Evolutionary conservation across 2,888 invertebrate species (phyloP), one percentile per base, ranked within the genome.

Genomic region (Patella ulyssiponensis): DNA sequence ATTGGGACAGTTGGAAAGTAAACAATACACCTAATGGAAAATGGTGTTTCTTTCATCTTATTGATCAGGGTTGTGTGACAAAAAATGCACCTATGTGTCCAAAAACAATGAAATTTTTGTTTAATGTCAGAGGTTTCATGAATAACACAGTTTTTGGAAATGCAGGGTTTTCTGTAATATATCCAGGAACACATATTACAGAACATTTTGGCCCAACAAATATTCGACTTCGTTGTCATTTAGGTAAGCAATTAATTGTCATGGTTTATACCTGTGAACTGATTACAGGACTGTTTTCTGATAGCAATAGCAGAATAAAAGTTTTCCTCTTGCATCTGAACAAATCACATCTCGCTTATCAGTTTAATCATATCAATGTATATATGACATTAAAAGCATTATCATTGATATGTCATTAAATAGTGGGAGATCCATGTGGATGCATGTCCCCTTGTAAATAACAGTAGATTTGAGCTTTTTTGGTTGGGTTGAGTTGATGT

Each of bases 121-220:
- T 81, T 44, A 77, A 79, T 20, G 75, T 90, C 54, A 80, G 85
- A 9, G 80, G 80, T n/a, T 77, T 85, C n/a, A 88, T 91, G 88
- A 77, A 54, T 15, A 80, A 82, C 12, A 88, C 85, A 81, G 79
- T 90, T n/a, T 91, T 91, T 84, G 89, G 89, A 52, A 89, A 90
- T 85, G 89, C 86, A 17, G 81, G 87, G 12, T 91, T 90, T 79
- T 91, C 91, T 9, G 86, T 90, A 2, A 78, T 91, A n/a, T 80
- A 86, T 20, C 88, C 90, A 69, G 85, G 86, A 5, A 91, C 91
- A 1, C 70, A 73, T 4, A 87, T 91, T 20, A 75, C 82, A 1
- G 84, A 86, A 71, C 91, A 91, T 78, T 89, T 86, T 84, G 91
- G 91, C 23, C 88, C 91, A 53, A 88, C 88, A 52, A 91, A 91